A percentile compares a stretch with the other conserved stretches of the same genome.
Conservation (phyloP, 1,140 invertebrate species). For the Phortica variegata region DNA sequence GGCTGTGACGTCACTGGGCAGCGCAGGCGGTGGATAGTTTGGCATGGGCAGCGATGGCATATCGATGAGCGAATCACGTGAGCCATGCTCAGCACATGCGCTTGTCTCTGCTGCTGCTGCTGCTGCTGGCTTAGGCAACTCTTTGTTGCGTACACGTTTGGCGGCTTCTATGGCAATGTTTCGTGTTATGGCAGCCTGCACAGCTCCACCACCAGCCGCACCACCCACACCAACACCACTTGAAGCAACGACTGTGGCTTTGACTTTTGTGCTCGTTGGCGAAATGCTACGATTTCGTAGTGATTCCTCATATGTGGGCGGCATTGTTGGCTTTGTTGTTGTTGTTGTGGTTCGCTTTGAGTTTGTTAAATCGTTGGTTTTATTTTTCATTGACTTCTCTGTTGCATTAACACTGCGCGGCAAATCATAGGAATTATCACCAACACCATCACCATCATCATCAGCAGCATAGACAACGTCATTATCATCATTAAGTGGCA, state of each 20-base stretch:
- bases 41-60: conserved; percentile 39
- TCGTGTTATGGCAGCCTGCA: conserved; percentile 12
- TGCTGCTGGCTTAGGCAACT: conserved; percentile 21
- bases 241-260: too few relatives aligned
- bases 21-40: conserved; percentile 34
- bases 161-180: conserved; percentile 35
- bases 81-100: conserved; percentile 12
- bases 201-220: conserved; percentile 10
- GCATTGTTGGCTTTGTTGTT: conserved; percentile 14
- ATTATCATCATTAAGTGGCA: background rate
- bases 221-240: too few relatives aligned
- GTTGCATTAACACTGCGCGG: conserved; percentile 21
- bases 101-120: conserved; percentile 18
- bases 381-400: too few relatives aligned
- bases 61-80: conserved; percentile 16
- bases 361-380: too few relatives aligned
- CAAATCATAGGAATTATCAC: conserved; percentile 41
- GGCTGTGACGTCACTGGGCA: conserved; percentile 21
- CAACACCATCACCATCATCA: conserved; percentile 10
- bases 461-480: background rate
- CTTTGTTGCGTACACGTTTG: conserved; percentile 29
- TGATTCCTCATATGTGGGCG: conserved; percentile 39
- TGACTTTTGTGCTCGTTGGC: too few relatives aligned
- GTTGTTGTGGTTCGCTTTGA: conserved; percentile 9
- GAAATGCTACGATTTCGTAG: conserved; percentile 15